Evolutionary conservation across 2,888 invertebrate species (phyloP).

Genomic region (Caradrina kadenii): DNA sequence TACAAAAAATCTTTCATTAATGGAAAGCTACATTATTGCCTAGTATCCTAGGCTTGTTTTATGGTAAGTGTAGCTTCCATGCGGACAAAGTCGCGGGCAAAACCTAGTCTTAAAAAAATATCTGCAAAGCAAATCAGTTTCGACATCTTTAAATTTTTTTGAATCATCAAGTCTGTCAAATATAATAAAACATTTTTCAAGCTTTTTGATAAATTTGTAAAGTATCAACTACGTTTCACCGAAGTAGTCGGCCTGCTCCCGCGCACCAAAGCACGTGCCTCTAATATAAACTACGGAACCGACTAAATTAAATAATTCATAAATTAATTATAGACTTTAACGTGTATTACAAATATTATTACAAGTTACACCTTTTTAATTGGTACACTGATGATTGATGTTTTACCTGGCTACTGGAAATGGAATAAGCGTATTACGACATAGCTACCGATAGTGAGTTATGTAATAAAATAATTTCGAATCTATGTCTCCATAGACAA

Average conservation of each 20-base stretch:
- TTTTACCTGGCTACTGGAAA: not conserved
- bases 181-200: too few relatives aligned
- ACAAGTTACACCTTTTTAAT: slow-evolving; percentile 39
- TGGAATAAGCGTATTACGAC: not conserved
- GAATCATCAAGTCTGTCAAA: too few relatives aligned
- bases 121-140: too few relatives aligned
- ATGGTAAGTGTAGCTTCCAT: too few relatives aligned
- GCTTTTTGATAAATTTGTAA: not conserved
- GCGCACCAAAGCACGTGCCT: slow-evolving; percentile 76
- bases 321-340: slow-evolving; percentile 72
- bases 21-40: not conserved
- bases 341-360: slow-evolving; percentile 52
- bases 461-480: too few relatives aligned
- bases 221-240: slow-evolving; percentile 62
- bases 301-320: slow-evolving; percentile 79
- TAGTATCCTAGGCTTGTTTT: too few relatives aligned
- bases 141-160: too few relatives aligned
- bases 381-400: slow-evolving; percentile 16
- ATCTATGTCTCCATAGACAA: too few relatives aligned
- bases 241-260: slow-evolving; percentile 34
- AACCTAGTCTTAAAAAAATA: too few relatives aligned
- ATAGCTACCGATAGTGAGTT: not conserved
- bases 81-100: too few relatives aligned
- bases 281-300: slow-evolving; percentile 76
- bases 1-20: too few relatives aligned